Evolutionary conservation across 2,113 vertebrate species (phyloP), one percentile per base, ranked within the genome.

Genomic region (Onychostruthus taczanowskii): DNA sequence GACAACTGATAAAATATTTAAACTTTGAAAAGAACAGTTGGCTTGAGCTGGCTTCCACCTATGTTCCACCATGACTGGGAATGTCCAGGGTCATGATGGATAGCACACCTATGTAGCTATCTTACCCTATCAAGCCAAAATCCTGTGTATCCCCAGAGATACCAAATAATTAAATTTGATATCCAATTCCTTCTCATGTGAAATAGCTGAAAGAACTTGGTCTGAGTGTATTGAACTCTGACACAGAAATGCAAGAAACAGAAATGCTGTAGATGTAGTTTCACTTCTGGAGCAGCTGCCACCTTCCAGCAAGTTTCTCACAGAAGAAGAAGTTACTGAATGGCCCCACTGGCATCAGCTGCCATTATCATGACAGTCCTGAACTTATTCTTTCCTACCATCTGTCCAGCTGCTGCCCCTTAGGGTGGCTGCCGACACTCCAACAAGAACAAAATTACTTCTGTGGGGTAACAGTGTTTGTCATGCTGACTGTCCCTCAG

Each of bases 11-110:
- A 37, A 79, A 79, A 37, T 5, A 72, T 61, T 62, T 37, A 43
- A 78, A 56, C 17, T 91, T 69, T 35, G 35, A n/a, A 89, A 74
- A 83, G 56, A 70, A 11, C 62, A 70, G 4, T 27, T 27, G 56
- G 15, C 30, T 79, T 89, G 26, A 70, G 23, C 33, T 75, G 67
- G 62, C 67, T 79, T 87, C 76, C 52, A 56, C 19, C 19, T 46
- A 43, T 1, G 0, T 56, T 59, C 56, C 20, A 28, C 52, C 1
- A 2, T 18, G 37, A 37, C 23, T 50, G n/a, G 27, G 23, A 27
- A 37, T 37, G 14, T 33, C 15, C 15, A n/a, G 2, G n/a, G 28
- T 50, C 46, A 37, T 16, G 53, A 52, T 7, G 14, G 56, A 66
- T 15, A 69, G n/a, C 53, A 55, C 10, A 43, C 11, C 67, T 27